Percentiles rank a stretch among this genome's conserved stretches.
Conservation (phyloP, 2,113 vertebrate species). For the Amphiprion percula region DNA sequence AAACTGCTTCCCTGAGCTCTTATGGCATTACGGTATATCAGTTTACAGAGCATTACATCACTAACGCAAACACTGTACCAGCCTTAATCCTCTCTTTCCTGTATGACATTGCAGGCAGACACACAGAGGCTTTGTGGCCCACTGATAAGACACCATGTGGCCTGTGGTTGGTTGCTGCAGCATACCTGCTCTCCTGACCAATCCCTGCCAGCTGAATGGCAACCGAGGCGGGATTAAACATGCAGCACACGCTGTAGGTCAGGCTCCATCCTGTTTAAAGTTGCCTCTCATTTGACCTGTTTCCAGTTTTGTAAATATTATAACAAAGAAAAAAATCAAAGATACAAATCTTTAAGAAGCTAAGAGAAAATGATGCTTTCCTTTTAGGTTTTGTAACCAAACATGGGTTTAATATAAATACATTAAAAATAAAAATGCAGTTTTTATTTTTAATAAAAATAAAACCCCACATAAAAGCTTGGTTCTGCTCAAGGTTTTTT, state of each 20-base stretch:
- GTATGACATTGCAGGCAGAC: slow-evolving; percentile 52
- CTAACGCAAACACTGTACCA: slow-evolving; percentile 69
- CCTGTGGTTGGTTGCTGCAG: slow-evolving; percentile 30
- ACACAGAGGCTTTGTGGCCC: slow-evolving; percentile 53
- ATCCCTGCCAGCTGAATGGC: slow-evolving; percentile 41
- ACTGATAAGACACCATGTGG: slow-evolving; percentile 50
- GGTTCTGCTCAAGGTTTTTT: no score
- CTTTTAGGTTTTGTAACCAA: slow-evolving; percentile 7
- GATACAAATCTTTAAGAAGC: background rate
- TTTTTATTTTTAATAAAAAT: background rate
- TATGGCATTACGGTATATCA: slow-evolving; percentile 42
- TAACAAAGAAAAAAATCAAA: background rate
- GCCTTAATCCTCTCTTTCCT: slow-evolving; percentile 69
- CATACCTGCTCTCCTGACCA: slow-evolving; percentile 24
- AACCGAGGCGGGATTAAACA: slow-evolving; percentile 35
- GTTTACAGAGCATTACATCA: slow-evolving; percentile 75
- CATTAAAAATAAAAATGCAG: background rate
- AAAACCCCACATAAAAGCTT: no score
- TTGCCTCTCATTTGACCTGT: background rate
- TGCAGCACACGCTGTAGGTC: slow-evolving; percentile 23
- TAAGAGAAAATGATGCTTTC: background rate
- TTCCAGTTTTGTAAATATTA: background rate
- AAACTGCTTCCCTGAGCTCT: slow-evolving; percentile 9
- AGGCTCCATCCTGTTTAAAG: background rate
- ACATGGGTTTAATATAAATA: slow-evolving; percentile 22